These are phyloP conservation scores for Apamea anceps DNA, from an alignment of 2,888 invertebrate species.

Conservation along the genomic window DNA sequence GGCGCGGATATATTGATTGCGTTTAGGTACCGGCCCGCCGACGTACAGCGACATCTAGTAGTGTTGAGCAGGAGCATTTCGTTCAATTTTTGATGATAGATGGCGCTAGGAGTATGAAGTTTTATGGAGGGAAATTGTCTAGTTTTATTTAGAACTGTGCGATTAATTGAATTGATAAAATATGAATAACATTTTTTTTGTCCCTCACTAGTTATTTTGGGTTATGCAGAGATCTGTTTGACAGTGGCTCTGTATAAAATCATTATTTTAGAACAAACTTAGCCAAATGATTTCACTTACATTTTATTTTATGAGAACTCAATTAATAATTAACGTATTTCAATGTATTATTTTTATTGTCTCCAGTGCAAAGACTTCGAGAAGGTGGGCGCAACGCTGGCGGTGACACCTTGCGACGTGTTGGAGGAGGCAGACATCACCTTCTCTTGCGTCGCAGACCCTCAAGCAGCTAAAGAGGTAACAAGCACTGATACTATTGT, in stretches of 20 bases:
- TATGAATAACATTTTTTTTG: not conserved
- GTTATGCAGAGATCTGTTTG: not conserved
- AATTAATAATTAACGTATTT: not conserved
- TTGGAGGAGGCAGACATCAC: conserved; percentile 97
- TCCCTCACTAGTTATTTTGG: not conserved
- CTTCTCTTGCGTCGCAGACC: conserved; percentile 98
- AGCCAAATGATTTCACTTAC: not conserved
- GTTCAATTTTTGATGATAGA: conserved; percentile 65
- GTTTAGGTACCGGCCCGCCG: conserved; percentile 56
- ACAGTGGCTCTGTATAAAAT: not conserved
- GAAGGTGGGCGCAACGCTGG: conserved; percentile 96
- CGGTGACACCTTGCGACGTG: conserved; percentile 97
- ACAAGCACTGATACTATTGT: not conserved
- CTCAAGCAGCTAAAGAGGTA: conserved; percentile 98
- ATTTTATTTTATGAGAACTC: not conserved
- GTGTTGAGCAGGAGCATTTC: conserved; percentile 31
- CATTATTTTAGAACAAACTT: not conserved
- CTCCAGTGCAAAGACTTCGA: conserved; percentile 95
- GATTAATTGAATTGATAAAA: not conserved
- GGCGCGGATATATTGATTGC: conserved; percentile 77
- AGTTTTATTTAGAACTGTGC: not conserved
- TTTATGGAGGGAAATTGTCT: not conserved
- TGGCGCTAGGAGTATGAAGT: conserved; percentile 66
- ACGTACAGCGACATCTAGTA: conserved; percentile 81
- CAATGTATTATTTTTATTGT: conserved; percentile 64